Evolutionary conservation across 1,140 invertebrate genomes (phyloP), one percentile per base, ranked within the genome.

Genomic region (Caenorhabditis brenneri): DNA sequence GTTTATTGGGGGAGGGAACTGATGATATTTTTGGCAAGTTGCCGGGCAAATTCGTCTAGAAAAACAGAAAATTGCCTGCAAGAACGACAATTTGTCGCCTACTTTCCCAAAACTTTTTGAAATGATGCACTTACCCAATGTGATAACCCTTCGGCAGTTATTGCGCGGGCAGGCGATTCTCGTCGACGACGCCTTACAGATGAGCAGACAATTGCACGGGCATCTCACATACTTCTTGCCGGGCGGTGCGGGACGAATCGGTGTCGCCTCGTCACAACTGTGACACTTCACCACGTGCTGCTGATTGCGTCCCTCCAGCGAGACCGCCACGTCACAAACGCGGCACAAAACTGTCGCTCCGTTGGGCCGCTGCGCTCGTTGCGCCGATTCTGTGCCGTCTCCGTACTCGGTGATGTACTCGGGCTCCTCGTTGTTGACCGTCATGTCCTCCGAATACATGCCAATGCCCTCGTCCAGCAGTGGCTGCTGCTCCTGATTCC

Each of bases 191-290:
- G 95, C 96, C 92, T 98, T 97, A 92, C 97, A 99, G 88, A 99
- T 98, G 55, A 99, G 93, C 85, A 99, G 93, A 92, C 97, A 99
- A 91, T 99, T 98, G 93, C 97, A 99, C 15, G 97, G 96, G 91
- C 97, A 99, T 69, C 97, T 93, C n/a, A 99, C 96, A 92, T 99
- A 99, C 91, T 98, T 98, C 91, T 98, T 98, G 15, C 97, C 97
- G n/a, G 96, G 94, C 16, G 97, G 97, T 81, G 97, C 96, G 92
- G 95, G 96, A 91, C 95, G 93, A 88, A 99, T 98, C 19, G 97
- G 97, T 95, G 97, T 99, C 78, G 97, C 97, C 93, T 98, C 97
- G 92, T 96, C 96, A 91, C 97, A 99, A 85, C 95, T 94, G 87
- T 92, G 93, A 92, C 97, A 99, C 92, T 98, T 98, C 53, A 98